phyloP scores from a whole-genome alignment of 1,140 invertebrate species.

The Drosophila azteca region DNA sequence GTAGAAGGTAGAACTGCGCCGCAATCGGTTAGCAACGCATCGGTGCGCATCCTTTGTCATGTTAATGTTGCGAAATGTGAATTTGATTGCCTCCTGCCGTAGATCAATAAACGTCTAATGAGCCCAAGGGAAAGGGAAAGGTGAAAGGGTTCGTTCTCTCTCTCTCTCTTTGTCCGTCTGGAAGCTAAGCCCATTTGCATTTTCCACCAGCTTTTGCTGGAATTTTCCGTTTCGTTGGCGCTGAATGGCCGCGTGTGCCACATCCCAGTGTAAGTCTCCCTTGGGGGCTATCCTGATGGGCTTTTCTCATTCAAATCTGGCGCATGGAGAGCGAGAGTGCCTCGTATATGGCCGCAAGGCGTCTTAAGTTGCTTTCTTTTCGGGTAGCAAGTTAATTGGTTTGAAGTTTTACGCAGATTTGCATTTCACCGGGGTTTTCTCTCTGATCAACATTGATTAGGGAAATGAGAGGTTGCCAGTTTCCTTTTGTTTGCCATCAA shows the following conservation, averaged over 20 bases:
- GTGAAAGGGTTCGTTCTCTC: conserved; percentile 33
- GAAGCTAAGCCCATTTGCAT: conserved; percentile 66
- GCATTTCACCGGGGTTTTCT: conserved; percentile 44
- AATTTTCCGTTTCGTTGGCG: conserved; percentile 77
- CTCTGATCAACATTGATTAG: conserved; percentile 39
- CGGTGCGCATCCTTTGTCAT: conserved; percentile 70
- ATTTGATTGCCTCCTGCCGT: conserved; percentile 74
- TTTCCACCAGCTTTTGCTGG: conserved; percentile 28
- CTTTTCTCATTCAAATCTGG: conserved; percentile 67
- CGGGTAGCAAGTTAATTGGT: conserved; percentile 74
- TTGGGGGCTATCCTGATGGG: conserved; percentile 20
- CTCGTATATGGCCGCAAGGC: conserved; percentile 57
- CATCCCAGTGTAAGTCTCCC: conserved; percentile 15
- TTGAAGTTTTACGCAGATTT: conserved; percentile 71
- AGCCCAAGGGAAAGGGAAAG: conserved; percentile 29
- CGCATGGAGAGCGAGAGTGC: conserved; percentile 39
- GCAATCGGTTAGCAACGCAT: conserved; percentile 66
- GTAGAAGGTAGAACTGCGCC: conserved; percentile 42
- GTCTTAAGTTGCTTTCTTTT: conserved; percentile 73
- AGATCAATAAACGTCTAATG: conserved; percentile 73
- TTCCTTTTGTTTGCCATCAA: conserved; percentile 24
- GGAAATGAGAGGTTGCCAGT: conserved; percentile 22
- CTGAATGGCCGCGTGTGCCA: conserved; percentile 75
- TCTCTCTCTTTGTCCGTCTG: not conserved
- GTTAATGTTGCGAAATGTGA: conserved; percentile 76